phyloP scores from a whole-genome alignment of 2,797 vertebrate species.

The Manis javanica region DNA sequence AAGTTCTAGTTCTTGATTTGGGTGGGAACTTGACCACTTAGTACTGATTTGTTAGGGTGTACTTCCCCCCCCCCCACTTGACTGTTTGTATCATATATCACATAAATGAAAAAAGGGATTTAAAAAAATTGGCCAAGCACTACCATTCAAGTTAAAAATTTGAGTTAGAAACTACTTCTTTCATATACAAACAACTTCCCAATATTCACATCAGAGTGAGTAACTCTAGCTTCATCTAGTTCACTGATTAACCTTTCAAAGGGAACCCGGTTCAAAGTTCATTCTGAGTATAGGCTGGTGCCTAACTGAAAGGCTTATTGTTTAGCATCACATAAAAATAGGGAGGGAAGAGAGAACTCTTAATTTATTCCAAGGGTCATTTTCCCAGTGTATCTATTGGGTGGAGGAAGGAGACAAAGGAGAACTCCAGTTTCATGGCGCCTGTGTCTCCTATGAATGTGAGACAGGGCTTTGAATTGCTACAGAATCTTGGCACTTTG shows the following conservation, averaged over 20 bases:
- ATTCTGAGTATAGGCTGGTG: background rate
- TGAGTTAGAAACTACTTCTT: slow-evolving; percentile 25
- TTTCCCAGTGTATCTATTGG: background rate
- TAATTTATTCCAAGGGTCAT: background rate
- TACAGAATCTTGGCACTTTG: background rate
- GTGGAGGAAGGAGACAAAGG: background rate
- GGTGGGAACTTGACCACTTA: background rate
- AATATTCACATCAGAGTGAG: background rate
- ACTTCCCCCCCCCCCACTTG: background rate
- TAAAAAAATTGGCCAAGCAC: background rate
- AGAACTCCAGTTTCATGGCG: background rate
- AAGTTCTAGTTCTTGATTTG: background rate
- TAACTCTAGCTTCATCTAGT: background rate
- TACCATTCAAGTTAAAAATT: slow-evolving; percentile 14
- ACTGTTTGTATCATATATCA: background rate
- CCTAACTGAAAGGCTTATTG: slow-evolving; percentile 40
- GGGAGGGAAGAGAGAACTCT: background rate
- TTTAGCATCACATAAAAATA: background rate
- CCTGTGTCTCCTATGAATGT: background rate
- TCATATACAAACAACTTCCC: background rate
- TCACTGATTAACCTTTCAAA: slow-evolving; percentile 61
- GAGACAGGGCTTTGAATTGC: background rate
- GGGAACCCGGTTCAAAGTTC: slow-evolving; percentile 61
- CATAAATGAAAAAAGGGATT: background rate
- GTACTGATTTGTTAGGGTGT: slow-evolving; percentile 19